Base-by-base conservation (phyloP, 2,113 vertebrate species). In the Siniperca chuatsi region DNA sequence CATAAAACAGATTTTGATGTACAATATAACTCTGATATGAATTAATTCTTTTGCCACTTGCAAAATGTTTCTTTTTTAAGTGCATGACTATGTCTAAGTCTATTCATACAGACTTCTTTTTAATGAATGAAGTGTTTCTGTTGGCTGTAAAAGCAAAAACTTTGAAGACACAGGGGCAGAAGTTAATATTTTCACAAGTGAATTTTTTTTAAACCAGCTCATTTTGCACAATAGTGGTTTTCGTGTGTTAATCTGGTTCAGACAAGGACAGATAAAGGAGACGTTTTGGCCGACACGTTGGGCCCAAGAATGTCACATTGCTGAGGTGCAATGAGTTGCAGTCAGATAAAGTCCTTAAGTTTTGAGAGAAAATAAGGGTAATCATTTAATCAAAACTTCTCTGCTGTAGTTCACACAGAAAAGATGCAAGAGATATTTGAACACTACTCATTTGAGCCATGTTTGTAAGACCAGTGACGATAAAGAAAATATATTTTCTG, bases 61-160 rank as follows among this genome's bases (percentile, higher is more conserved):
- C 10, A 40, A 79, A 72, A 8, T 48, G n/a, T 16, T 75, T 50
- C 10, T 73, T 18, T 72, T 73, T 8, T 1, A 37, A 64, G 25
- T 71, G 62, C 70, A 79, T 25, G 69, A 62, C 11, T 54, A 4
- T 23, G 75, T 48, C 21, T 4, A 18, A 46, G 4, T 75, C 48
- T 37, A 16, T 62, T 81, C 66, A 80, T 16, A 54, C 57, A 25
- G 23, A 66, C 50, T 58, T 58, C 9, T 50, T 62, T 58, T 29
- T 33, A 2, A 0, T 54, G 50, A 87, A 52, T 44, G 44, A 79
- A 73, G 52, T 12, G 35, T 37, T 61, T 76, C 48, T 60, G 37
- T 84, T 69, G 65, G 69, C 90, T 67, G 72, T 33, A 86, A 72
- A 87, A 89, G 82, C 82, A 89, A 77, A 83, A 83, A 79, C 46